Evolutionary conservation across 2,888 invertebrate species (phyloP).

Genomic region (Phyllotreta striolata): DNA sequence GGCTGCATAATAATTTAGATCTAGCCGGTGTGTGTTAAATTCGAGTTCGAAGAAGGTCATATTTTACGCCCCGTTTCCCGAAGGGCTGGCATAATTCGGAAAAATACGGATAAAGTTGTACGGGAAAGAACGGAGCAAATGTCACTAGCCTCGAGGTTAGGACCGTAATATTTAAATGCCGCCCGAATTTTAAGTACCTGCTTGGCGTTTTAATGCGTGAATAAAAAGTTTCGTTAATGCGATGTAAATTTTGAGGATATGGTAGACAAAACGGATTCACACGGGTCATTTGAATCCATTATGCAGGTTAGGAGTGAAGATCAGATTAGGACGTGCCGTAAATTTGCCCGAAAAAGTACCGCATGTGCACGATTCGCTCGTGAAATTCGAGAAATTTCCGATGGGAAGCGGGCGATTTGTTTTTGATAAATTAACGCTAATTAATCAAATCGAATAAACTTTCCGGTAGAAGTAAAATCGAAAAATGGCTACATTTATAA

Average conservation of each 20-base stretch:
- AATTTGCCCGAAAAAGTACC: no score
- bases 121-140: slow-evolving; percentile 12
- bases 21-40: no score
- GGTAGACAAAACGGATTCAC: slow-evolving; percentile 37
- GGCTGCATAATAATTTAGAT: no score
- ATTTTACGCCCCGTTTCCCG: background rate
- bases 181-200: slow-evolving; percentile 34
- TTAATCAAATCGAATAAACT: slow-evolving; percentile 15
- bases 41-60: background rate
- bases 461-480: slow-evolving; percentile 22
- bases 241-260: slow-evolving; percentile 38
- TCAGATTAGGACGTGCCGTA: slow-evolving; percentile 17
- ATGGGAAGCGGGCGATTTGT: no score
- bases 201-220: slow-evolving; percentile 33
- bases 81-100: slow-evolving; percentile 7
- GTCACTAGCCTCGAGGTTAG: slow-evolving; percentile 17
- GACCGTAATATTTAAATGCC: slow-evolving; percentile 26
- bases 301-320: slow-evolving; percentile 25
- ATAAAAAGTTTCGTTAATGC: slow-evolving; percentile 40
- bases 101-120: slow-evolving; percentile 10
- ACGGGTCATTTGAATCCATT: slow-evolving; percentile 37
- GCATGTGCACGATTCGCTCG: no score
- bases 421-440: slow-evolving; percentile 17
- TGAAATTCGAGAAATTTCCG: no score
- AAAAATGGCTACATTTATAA: slow-evolving; percentile 35